Base-by-base conservation (phyloP, 2,797 vertebrate genomes). In the Artibeus lituratus region DNA sequence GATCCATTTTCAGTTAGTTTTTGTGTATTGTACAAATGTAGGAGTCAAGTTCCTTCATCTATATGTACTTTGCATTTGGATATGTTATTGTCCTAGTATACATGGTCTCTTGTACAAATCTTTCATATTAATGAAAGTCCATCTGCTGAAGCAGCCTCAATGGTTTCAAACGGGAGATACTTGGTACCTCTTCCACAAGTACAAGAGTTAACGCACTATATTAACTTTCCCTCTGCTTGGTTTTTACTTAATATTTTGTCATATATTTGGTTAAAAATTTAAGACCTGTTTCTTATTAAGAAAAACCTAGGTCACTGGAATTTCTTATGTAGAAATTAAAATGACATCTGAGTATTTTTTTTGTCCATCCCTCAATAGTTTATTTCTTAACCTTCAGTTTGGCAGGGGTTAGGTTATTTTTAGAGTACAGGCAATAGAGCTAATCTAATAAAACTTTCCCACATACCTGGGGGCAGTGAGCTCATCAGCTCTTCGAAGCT, bases 311-410 rank as follows among this genome's bases (percentile, higher is more conserved):
- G 84, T 78, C n/a, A 59, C 42, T 74, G 49, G 24, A 80, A 78
- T 96, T 93, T 87, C 69, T 91, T 94, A 67, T 39, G 89, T 77
- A 87, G 77, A 94, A 95, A 83, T 94, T 96, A 85, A 95, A 93
- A 94, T 91, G 77, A 89, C 22, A 87, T 44, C 26, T 82, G 57
- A 55, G 12, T 89, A 22, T 95, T 62, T 62, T 81, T 59, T 37
- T 15, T 35, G 8, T 49, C 69, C 73, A 81, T 55, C 57, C 22
- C 87, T 82, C 77, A 88, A 12, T 87, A 87, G 80, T 96, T 95
- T 80, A 73, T 87, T 93, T 57, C 94, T 96, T 95, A 93, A 86
- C 93, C 59, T 96, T 96, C 91, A 90, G 55, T 97, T 96, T 96
- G 90, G 51, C 91, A 89, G 53, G 39, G 80, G 76, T 90, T 81